Percentiles rank a stretch among this genome's conserved stretches.
Evolutionary conservation across 2,113 vertebrate genomes (phyloP).

Genomic region (Esox niger): DNA sequence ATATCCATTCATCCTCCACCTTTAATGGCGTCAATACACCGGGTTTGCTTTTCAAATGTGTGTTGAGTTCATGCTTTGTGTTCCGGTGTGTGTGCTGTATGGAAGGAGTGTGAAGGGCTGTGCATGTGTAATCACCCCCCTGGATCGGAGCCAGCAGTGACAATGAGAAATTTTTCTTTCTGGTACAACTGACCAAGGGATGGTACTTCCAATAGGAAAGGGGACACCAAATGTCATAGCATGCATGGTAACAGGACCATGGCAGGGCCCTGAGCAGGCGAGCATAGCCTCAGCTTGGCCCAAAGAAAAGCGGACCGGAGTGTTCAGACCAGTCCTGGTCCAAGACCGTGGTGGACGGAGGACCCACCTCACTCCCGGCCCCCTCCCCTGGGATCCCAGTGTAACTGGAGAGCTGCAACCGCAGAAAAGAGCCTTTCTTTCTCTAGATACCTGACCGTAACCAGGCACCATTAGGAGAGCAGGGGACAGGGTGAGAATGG

Average conservation of each 20-base stretch:
- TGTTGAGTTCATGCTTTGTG: neutral
- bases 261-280: conserved; percentile 15
- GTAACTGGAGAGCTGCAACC: conserved; percentile 70
- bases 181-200: conserved; percentile 26
- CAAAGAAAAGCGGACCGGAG: conserved; percentile 50
- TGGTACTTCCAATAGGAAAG: conserved; percentile 34
- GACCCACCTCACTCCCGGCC: conserved; percentile 51
- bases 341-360: conserved; percentile 48
- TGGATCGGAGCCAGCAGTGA: conserved; percentile 34
- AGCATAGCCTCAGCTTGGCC: conserved; percentile 45
- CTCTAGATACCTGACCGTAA: conserved; percentile 76
- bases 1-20: conserved; percentile 15
- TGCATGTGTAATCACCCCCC: conserved; percentile 18
- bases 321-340: conserved; percentile 68
- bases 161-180: conserved; percentile 6
- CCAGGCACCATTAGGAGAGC: conserved; percentile 57
- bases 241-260: conserved; percentile 39
- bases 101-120: neutral
- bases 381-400: conserved; percentile 60
- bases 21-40: neutral
- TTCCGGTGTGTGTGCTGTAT: conserved; percentile 7
- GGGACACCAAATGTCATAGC: conserved; percentile 54
- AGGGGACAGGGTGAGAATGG: conserved; percentile 45
- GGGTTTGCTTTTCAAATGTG: conserved; percentile 15
- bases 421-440: conserved; percentile 76